Conservation (phyloP, 2,113 vertebrate genomes). For the Apeltes quadracus region DNA sequence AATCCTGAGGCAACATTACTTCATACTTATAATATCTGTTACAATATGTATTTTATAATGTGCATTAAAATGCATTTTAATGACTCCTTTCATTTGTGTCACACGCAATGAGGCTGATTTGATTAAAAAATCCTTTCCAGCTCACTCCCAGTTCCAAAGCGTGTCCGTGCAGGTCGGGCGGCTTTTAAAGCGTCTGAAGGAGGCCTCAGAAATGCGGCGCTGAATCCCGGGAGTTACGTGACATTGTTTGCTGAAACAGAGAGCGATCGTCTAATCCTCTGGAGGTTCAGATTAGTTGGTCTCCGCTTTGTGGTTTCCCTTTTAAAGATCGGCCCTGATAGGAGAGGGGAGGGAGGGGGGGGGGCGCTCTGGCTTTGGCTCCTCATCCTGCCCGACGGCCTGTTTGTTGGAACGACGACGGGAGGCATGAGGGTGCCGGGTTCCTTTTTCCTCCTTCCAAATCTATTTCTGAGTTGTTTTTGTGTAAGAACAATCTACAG, state of each 20-base stretch:
- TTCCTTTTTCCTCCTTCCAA: conserved; percentile 17
- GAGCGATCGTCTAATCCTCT: conserved; percentile 52
- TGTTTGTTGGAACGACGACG: not conserved
- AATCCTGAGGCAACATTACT: not conserved
- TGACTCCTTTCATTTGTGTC: conserved; percentile 38
- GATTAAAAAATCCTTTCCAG: conserved; percentile 60
- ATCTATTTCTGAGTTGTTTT: conserved; percentile 78
- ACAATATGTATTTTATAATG: not conserved
- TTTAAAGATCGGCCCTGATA: conserved; percentile 46
- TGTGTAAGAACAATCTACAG: conserved; percentile 70
- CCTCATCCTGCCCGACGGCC: conserved; percentile 11
- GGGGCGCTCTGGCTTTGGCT: conserved; percentile 17
- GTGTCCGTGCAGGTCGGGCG: conserved; percentile 59
- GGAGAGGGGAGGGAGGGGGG: too few species aligned
- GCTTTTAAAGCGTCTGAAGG: conserved; percentile 47
- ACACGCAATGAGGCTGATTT: conserved; percentile 25
- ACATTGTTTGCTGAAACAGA: conserved; percentile 54
- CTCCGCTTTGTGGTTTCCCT: conserved; percentile 42
- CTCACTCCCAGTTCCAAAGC: conserved; percentile 58
- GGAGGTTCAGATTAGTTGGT: conserved; percentile 38
- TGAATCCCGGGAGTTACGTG: conserved; percentile 59
- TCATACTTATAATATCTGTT: not conserved
- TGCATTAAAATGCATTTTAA: not conserved
- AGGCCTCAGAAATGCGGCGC: conserved; percentile 54
- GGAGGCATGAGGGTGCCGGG: not conserved